A percentile compares a stretch with the other conserved stretches of the same genome.
Conservation (phyloP, 2,113 vertebrate species). For the Coryphaenoides rupestris region DNA sequence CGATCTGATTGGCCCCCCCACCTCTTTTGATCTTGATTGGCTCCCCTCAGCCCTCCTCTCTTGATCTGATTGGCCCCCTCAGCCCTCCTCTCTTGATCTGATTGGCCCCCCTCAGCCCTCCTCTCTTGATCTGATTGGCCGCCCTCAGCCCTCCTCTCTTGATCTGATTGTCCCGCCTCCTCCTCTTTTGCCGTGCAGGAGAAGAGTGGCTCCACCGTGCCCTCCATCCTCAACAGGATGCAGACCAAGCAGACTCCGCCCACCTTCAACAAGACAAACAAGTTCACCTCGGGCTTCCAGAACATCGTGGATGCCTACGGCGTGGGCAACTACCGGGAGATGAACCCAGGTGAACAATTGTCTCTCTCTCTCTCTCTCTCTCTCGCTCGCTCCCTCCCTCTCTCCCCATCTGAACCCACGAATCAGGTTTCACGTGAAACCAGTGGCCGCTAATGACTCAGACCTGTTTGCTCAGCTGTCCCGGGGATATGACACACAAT, state of each 20-base stretch:
- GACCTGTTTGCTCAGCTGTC: slow-evolving; percentile 31
- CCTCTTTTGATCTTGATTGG: no score
- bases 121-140: not conserved
- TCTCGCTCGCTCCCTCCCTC: no score
- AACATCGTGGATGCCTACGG: slow-evolving; percentile 97
- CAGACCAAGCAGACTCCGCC: slow-evolving; percentile 95
- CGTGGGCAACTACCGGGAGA: slow-evolving; percentile 92
- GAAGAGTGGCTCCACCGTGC: slow-evolving; percentile 94
- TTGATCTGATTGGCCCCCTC: no score
- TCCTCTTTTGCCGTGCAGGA: no score
- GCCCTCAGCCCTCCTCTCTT: not conserved
- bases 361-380: not conserved
- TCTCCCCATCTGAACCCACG: no score
- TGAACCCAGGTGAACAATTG: slow-evolving; percentile 86
- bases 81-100: no score
- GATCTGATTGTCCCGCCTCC: no score
- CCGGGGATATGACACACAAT: no score
- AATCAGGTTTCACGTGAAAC: no score
- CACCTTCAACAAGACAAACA: slow-evolving; percentile 97
- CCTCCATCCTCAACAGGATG: slow-evolving; percentile 97
- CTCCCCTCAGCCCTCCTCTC: no score
- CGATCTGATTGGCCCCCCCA: not conserved
- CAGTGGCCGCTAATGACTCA: no score
- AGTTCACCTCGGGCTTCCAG: slow-evolving; percentile 95
- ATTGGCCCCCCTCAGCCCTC: no score